A percentile compares a stretch with the other conserved stretches of the same genome.
phyloP scores from a whole-genome alignment of 2,113 vertebrate genomes.

The Dasypus novemcinctus region DNA sequence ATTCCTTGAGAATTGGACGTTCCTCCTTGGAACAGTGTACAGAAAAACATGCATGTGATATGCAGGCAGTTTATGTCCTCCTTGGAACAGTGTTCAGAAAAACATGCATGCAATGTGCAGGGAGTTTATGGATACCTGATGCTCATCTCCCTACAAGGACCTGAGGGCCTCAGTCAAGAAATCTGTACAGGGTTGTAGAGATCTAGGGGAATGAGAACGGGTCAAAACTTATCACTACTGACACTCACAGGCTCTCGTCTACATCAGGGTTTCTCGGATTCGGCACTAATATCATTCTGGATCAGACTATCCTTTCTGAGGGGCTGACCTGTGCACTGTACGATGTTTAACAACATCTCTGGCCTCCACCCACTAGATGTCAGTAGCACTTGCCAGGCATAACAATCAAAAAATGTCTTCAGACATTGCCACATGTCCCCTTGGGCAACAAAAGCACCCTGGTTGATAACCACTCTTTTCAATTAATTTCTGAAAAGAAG shows the following conservation, averaged over 20 bases:
- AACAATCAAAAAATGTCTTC: not conserved
- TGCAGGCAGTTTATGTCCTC: not conserved
- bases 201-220: not conserved
- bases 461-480: not conserved
- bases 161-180: not conserved
- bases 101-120: not conserved
- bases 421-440: not conserved
- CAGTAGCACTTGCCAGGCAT: not conserved
- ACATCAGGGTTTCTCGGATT: not conserved
- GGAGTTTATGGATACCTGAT: not conserved
- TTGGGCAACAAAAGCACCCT: not conserved
- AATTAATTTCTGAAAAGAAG: constrained; percentile 38
- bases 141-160: not conserved
- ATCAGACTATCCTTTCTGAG: not conserved
- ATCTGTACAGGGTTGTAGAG: not conserved
- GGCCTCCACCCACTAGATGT: not conserved
- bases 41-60: not conserved
- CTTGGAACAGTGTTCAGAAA: too few species aligned
- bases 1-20: too few species aligned
- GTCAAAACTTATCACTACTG: not conserved
- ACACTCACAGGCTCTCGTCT: not conserved
- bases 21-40: not conserved
- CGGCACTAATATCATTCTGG: not conserved
- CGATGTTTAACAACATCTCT: not conserved
- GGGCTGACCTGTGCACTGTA: not conserved